phyloP scores from a whole-genome alignment of 2,797 vertebrate genomes.

The Selene dorsalis region DNA sequence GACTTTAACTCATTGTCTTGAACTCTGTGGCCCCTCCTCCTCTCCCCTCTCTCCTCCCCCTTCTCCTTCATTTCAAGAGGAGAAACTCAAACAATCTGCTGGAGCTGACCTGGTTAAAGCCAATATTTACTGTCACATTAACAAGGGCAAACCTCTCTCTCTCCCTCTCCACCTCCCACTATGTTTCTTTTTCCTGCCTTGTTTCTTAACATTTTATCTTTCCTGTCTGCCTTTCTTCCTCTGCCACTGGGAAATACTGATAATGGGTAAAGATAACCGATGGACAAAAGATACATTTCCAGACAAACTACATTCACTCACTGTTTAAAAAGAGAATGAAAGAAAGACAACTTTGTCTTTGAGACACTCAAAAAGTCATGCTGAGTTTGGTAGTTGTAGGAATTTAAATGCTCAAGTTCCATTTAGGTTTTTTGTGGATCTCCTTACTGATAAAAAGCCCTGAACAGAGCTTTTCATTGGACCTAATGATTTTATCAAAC shows the following conservation, averaged over 20 bases:
- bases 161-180: slow-evolving; percentile 28
- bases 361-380: background rate
- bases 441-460: too few species aligned
- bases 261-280: slow-evolving; percentile 23
- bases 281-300: background rate
- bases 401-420: too few species aligned
- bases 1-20: slow-evolving; percentile 27
- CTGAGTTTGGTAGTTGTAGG: background rate
- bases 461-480: too few species aligned
- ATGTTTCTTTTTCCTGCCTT: background rate
- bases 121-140: slow-evolving; percentile 83
- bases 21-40: background rate
- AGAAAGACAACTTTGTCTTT: background rate
- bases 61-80: slow-evolving; percentile 24
- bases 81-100: slow-evolving; percentile 76
- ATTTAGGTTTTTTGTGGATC: too few species aligned
- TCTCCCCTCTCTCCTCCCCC: background rate
- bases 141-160: slow-evolving; percentile 44
- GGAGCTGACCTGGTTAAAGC: slow-evolving; percentile 67
- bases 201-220: slow-evolving; percentile 13
- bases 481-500: too few species aligned
- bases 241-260: slow-evolving; percentile 22
- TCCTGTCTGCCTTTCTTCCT: slow-evolving; percentile 3
- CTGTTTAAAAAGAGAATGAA: background rate
- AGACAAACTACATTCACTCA: background rate